Evolutionary conservation across 1,140 invertebrate genomes (phyloP).

Genomic region (Drosophila funebris): DNA sequence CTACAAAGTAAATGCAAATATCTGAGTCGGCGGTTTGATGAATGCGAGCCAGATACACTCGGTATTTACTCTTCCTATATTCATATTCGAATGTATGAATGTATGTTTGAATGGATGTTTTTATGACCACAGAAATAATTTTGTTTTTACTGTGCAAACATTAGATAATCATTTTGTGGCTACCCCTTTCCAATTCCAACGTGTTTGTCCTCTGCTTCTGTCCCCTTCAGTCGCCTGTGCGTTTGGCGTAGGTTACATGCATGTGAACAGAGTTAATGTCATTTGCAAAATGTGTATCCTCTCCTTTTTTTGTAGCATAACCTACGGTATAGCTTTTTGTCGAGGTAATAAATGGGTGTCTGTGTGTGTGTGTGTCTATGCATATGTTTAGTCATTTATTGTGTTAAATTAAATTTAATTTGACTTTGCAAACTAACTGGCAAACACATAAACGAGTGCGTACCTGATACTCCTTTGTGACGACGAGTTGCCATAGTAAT

Average conservation of each 20-base stretch:
- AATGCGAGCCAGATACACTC: slow-evolving; percentile 45
- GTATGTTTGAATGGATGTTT: slow-evolving; percentile 54
- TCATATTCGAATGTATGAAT: background rate
- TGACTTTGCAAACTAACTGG: slow-evolving; percentile 48
- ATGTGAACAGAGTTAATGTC: slow-evolving; percentile 24
- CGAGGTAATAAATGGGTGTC: slow-evolving; percentile 45
- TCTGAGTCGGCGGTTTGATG: slow-evolving; percentile 50
- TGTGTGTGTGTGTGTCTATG: slow-evolving; percentile 6
- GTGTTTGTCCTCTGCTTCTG: background rate
- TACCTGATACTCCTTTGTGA: slow-evolving; percentile 20
- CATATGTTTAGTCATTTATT: slow-evolving; percentile 59
- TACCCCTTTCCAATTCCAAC: background rate
- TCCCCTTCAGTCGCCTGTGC: background rate
- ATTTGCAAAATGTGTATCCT: slow-evolving; percentile 55
- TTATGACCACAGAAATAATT: slow-evolving; percentile 73
- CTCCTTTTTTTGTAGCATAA: slow-evolving; percentile 31
- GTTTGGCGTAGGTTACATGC: background rate
- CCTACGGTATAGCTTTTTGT: slow-evolving; percentile 30
- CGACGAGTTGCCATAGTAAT: slow-evolving; percentile 22
- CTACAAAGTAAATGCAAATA: slow-evolving; percentile 70
- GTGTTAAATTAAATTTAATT: slow-evolving; percentile 63
- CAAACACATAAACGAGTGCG: background rate
- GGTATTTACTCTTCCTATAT: slow-evolving; percentile 35
- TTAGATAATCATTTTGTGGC: slow-evolving; percentile 72
- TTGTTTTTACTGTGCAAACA: slow-evolving; percentile 75